A percentile compares a stretch with the other conserved stretches of the same genome.
Conservation (phyloP, 2,113 vertebrate species). For the Mormyrus lacerda region DNA sequence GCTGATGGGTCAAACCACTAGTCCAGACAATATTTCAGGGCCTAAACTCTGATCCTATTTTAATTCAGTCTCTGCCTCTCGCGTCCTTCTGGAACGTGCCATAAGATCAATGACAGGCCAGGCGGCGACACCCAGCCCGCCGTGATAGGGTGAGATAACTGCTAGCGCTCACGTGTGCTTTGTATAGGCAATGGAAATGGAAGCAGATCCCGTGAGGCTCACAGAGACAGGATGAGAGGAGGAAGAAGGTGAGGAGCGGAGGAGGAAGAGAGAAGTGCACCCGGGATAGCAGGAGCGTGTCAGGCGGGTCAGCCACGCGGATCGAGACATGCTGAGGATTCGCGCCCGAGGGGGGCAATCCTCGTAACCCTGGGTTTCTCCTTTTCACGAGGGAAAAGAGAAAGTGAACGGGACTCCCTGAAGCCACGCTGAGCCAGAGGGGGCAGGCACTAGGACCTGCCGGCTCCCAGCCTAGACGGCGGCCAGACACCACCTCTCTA, state of each 20-base stretch:
- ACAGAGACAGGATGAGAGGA: neutral
- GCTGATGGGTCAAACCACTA: neutral
- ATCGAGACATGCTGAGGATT: neutral
- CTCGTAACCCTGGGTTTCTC: neutral
- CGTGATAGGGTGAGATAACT: neutral
- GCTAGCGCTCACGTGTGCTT: neutral
- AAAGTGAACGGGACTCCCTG: neutral
- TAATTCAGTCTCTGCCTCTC: neutral
- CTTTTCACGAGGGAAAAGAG: neutral
- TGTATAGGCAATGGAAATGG: neutral
- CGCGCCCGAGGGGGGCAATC: neutral
- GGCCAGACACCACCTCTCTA: slow-evolving; percentile 17
- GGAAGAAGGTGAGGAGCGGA: neutral
- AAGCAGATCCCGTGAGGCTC: neutral
- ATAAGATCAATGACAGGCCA: neutral
- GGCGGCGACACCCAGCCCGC: neutral
- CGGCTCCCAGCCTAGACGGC: neutral
- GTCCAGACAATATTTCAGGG: neutral
- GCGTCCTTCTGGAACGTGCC: neutral
- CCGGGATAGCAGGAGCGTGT: neutral
- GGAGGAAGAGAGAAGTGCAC: neutral
- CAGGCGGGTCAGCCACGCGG: neutral
- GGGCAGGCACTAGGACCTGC: slow-evolving; percentile 27
- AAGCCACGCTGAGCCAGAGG: neutral
- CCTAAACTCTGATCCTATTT: neutral